A percentile compares a stretch with the other conserved stretches of the same genome.
Conservation (phyloP, 2,888 invertebrate genomes). For the Caenorhabditis sulstoni region DNA sequence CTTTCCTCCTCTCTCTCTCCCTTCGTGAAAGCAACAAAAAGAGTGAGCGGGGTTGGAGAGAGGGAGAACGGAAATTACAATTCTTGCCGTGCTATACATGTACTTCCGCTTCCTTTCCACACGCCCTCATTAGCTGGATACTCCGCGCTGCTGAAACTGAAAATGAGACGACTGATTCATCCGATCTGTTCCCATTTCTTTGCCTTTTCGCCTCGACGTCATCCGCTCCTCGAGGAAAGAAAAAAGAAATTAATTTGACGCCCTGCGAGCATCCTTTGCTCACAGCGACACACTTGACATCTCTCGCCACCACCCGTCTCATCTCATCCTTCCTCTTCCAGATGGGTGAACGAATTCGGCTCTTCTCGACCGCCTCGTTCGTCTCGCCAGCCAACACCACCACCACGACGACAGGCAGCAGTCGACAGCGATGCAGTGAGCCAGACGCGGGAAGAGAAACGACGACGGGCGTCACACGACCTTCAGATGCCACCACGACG, state of each 20-base stretch:
- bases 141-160: too few species aligned
- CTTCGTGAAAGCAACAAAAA: constrained; percentile 15
- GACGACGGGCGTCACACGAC: too few species aligned
- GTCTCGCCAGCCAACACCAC: constrained; percentile 58
- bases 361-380: constrained; percentile 69
- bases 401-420: not conserved
- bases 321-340: constrained; percentile 47
- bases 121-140: too few species aligned
- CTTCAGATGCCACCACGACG: too few species aligned
- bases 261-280: not conserved
- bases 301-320: too few species aligned
- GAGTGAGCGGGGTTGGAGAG: not conserved
- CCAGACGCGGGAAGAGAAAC: too few species aligned
- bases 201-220: not conserved
- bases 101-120: constrained; percentile 15
- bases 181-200: not conserved
- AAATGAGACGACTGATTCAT: not conserved
- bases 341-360: constrained; percentile 71
- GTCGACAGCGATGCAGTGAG: constrained; percentile 20
- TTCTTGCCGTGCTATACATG: constrained; percentile 19
- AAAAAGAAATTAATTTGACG: constrained; percentile 39
- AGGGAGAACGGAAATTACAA: constrained; percentile 51
- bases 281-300: not conserved
- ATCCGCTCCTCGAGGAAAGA: not conserved
- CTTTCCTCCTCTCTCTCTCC: too few species aligned